Conservation (phyloP, 1,140 invertebrate species). For the Dinothrombium tinctorium region DNA sequence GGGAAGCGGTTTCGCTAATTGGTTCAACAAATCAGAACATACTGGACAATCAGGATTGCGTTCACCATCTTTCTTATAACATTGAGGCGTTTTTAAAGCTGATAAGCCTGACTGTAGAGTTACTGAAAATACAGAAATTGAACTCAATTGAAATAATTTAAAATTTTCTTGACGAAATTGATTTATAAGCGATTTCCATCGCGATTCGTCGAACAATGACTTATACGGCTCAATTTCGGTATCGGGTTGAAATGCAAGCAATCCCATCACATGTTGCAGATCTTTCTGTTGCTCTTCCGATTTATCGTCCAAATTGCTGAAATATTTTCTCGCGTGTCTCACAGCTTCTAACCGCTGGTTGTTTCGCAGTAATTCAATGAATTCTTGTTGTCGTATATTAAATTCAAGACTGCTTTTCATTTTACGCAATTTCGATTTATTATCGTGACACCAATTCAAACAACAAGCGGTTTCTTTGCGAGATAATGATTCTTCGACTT, state of each 20-base stretch:
- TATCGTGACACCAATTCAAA: conserved; percentile 89
- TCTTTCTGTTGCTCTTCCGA: conserved; percentile 38
- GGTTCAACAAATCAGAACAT: conserved; percentile 63
- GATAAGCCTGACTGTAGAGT: conserved; percentile 75
- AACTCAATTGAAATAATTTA: conserved; percentile 70
- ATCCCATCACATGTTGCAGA: conserved; percentile 79
- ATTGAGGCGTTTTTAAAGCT: conserved; percentile 67
- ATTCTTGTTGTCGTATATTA: conserved; percentile 77
- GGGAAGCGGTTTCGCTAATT: conserved; percentile 58
- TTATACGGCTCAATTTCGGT: conserved; percentile 41
- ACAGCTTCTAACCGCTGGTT: conserved; percentile 72
- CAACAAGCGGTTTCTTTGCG: conserved; percentile 63
- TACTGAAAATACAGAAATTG: conserved; percentile 70
- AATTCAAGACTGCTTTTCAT: conserved; percentile 44
- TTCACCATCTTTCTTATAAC: conserved; percentile 22
- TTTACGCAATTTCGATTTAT: conserved; percentile 82
- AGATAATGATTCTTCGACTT: conserved; percentile 43
- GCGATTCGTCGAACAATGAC: conserved; percentile 32
- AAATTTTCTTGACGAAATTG: conserved; percentile 86
- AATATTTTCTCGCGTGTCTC: conserved; percentile 74
- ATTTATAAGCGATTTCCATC: conserved; percentile 60
- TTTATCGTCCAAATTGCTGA: conserved; percentile 58
- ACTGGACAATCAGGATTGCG: conserved; percentile 74
- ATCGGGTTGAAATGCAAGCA: conserved; percentile 64
- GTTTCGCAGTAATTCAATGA: conserved; percentile 71